Percentiles rank a stretch among this genome's conserved stretches.
Evolutionary conservation across 2,797 vertebrate species (phyloP).

Genomic region (Thamnophis elegans): DNA sequence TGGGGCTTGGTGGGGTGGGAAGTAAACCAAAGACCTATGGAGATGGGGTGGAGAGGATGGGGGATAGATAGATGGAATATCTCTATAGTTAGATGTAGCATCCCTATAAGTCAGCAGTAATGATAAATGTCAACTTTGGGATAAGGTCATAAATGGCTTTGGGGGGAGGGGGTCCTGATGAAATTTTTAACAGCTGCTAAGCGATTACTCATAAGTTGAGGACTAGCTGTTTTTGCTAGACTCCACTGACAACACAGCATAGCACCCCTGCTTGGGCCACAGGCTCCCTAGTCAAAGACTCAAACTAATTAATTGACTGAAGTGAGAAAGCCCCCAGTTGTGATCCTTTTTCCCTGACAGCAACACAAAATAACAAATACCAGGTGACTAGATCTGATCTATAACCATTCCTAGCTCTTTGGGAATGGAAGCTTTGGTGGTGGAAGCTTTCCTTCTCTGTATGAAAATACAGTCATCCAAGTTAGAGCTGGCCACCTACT

Average conservation of each 20-base stretch:
- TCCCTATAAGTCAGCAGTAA: neutral
- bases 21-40: neutral
- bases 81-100: neutral
- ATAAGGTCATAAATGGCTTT: neutral
- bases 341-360: neutral
- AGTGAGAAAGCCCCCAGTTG: neutral
- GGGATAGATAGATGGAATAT: neutral
- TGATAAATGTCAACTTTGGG: neutral
- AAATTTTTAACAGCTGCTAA: neutral
- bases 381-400: neutral
- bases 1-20: neutral
- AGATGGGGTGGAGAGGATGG: neutral
- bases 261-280: neutral
- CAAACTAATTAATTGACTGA: neutral
- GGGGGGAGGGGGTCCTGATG: neutral
- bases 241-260: neutral
- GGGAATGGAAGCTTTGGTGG: no score
- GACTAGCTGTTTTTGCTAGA: neutral
- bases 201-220: neutral
- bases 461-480: neutral
- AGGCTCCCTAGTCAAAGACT: neutral
- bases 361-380: neutral
- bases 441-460: neutral
- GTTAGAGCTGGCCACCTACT: neutral
- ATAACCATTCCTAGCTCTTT: neutral